These are phyloP conservation scores for Frankliniella intonsa DNA, from an alignment of 2,888 invertebrate species.

Conservation along the genomic window DNA sequence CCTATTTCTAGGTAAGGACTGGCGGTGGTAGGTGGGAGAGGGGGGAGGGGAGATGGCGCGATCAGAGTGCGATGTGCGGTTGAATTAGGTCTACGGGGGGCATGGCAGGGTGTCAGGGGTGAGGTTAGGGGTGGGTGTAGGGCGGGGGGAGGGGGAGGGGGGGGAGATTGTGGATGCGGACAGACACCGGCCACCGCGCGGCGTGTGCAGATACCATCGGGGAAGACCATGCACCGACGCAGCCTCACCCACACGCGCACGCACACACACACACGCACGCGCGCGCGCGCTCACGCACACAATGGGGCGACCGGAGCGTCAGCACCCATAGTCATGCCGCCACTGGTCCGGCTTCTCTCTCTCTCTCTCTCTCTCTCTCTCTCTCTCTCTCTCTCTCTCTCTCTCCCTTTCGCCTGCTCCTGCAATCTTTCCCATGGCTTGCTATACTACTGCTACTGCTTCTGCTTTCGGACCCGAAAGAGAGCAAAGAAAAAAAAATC, in stretches of 20 bases:
- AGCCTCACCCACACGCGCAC: slow-evolving; percentile 31
- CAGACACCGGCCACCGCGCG: no score
- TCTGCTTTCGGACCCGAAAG: no score
- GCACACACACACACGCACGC: not conserved
- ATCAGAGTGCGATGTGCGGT: no score
- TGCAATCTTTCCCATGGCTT: no score
- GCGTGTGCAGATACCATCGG: slow-evolving; percentile 30
- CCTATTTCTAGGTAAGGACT: no score
- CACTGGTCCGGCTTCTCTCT: slow-evolving; percentile 25
- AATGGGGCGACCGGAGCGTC: not conserved
- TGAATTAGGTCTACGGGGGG: slow-evolving; percentile 30
- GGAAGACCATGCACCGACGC: slow-evolving; percentile 25
- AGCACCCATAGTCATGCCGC: no score
- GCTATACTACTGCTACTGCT: no score
- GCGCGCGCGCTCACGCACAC: not conserved
- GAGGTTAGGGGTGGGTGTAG: slow-evolving; percentile 38
- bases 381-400: slow-evolving; percentile 15
- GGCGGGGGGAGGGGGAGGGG: slow-evolving; percentile 33
- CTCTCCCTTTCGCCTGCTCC: not conserved
- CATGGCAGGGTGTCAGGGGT: slow-evolving; percentile 35
- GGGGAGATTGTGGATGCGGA: slow-evolving; percentile 29
- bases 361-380: slow-evolving; percentile 32
- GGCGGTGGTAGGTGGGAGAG: no score
- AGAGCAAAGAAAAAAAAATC: not conserved
- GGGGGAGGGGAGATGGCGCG: no score